phyloP scores from a whole-genome alignment of 2,113 vertebrate species.

The Serilophus lunatus region DNA sequence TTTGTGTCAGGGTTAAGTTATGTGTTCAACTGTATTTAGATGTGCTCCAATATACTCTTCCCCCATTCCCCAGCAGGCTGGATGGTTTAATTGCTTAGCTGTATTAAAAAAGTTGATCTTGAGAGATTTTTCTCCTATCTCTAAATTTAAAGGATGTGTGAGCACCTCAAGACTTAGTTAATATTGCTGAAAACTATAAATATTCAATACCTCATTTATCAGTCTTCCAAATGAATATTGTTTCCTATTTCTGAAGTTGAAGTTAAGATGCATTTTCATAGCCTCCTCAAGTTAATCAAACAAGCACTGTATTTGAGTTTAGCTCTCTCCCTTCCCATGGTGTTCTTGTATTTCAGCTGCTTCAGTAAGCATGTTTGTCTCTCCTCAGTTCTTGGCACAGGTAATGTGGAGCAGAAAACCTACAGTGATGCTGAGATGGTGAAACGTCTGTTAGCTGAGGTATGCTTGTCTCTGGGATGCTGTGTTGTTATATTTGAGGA shows the following conservation, averaged over 20 bases:
- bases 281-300: neutral
- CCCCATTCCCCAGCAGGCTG: neutral
- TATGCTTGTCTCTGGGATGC: constrained; percentile 31
- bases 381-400: constrained; percentile 83
- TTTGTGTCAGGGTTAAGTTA: neutral
- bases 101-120: neutral
- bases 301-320: neutral
- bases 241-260: neutral
- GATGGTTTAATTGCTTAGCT: neutral
- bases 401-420: constrained; percentile 84
- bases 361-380: neutral
- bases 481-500: neutral
- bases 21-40: neutral
- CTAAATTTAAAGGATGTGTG: neutral
- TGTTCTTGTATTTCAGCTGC: neutral
- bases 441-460: constrained; percentile 91
- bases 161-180: neutral
- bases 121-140: neutral
- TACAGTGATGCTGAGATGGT: constrained; percentile 92
- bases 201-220: neutral
- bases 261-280: neutral
- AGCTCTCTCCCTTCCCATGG: neutral
- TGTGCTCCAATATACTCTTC: neutral
- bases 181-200: neutral
- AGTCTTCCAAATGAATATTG: neutral